Conservation (phyloP, 2,113 vertebrate species). For the Proterorhinus semilunaris region DNA sequence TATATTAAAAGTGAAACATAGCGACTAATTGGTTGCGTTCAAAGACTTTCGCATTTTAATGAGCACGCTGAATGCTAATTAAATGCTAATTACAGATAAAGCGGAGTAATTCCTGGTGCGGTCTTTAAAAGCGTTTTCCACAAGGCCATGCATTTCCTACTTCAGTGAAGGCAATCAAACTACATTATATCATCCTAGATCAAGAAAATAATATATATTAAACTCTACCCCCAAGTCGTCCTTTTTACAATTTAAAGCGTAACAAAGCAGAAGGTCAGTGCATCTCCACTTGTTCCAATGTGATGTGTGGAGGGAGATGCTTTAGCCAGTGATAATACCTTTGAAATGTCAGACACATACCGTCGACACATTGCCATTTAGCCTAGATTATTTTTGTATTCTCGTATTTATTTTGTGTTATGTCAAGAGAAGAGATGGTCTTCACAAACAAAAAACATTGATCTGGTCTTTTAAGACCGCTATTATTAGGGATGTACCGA, state of each 20-base stretch:
- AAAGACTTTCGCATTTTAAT: conserved; percentile 3
- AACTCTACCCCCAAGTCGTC: not conserved
- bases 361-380: not conserved
- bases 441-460: too few relatives aligned
- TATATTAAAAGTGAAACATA: not conserved
- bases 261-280: not conserved
- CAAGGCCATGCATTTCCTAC: not conserved
- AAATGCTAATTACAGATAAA: conserved; percentile 4
- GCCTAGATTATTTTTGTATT: not conserved
- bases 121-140: not conserved
- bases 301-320: not conserved
- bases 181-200: not conserved
- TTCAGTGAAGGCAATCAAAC: not conserved
- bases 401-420: not conserved
- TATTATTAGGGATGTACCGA: too few relatives aligned
- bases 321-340: conserved; percentile 4
- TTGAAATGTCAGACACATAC: not conserved
- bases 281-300: not conserved
- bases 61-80: not conserved
- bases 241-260: not conserved
- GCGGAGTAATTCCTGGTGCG: not conserved
- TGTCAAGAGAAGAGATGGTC: not conserved
- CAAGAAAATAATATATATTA: not conserved
- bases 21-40: not conserved
- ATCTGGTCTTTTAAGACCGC: too few relatives aligned